Evolutionary conservation across 2,888 invertebrate genomes (phyloP).

Genomic region (Drosophila colorata): DNA sequence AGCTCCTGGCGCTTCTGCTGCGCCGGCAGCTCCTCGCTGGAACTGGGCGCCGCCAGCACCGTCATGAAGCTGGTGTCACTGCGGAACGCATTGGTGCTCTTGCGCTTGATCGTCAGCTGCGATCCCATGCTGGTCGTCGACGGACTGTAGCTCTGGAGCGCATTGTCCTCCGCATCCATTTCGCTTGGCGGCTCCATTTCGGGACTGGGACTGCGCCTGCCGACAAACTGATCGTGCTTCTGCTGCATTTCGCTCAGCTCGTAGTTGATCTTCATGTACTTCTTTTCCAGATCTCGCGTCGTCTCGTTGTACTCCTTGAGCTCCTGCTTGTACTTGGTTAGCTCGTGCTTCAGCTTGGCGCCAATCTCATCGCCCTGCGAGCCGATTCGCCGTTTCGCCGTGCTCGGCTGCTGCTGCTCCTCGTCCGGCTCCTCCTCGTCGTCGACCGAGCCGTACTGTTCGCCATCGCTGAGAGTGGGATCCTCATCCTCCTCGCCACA

Average conservation of each 20-base stretch:
- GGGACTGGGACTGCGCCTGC: slow-evolving; percentile 32
- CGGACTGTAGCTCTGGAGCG: slow-evolving; percentile 20
- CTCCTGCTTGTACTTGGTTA: slow-evolving; percentile 78
- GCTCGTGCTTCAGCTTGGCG: slow-evolving; percentile 70
- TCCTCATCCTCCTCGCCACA: slow-evolving; percentile 24
- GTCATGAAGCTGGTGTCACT: slow-evolving; percentile 70
- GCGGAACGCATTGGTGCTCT: slow-evolving; percentile 61
- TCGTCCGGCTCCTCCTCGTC: slow-evolving; percentile 8
- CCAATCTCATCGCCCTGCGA: slow-evolving; percentile 55
- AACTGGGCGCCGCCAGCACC: slow-evolving; percentile 49
- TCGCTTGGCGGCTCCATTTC: slow-evolving; percentile 23
- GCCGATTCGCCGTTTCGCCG: background rate
- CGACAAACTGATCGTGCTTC: slow-evolving; percentile 73
- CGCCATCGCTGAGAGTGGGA: slow-evolving; percentile 27
- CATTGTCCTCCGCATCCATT: slow-evolving; percentile 25
- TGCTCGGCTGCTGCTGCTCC: background rate
- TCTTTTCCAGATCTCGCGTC: slow-evolving; percentile 78
- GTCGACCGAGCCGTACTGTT: slow-evolving; percentile 19
- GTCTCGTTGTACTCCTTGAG: slow-evolving; percentile 78
- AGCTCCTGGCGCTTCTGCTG: slow-evolving; percentile 1
- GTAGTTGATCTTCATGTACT: slow-evolving; percentile 80
- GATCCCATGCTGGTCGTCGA: slow-evolving; percentile 64
- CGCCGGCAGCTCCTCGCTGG: slow-evolving; percentile 36
- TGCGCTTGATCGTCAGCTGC: slow-evolving; percentile 60
- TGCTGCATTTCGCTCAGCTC: slow-evolving; percentile 81